Evolutionary conservation across 2,888 invertebrate genomes (phyloP).

Genomic region (Selenia dentaria): DNA sequence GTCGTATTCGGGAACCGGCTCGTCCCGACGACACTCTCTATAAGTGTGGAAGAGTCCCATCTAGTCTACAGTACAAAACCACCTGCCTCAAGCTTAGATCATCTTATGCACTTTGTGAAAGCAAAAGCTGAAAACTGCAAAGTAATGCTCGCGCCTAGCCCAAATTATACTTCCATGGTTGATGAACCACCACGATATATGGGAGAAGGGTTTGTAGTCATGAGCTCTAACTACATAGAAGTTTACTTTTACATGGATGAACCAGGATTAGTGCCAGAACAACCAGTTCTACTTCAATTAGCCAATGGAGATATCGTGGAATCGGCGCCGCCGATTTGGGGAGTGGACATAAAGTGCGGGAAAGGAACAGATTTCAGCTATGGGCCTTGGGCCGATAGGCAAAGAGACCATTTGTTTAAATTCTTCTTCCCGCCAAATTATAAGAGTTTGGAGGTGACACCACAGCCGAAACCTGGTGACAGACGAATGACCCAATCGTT

Average conservation of each 20-base stretch:
- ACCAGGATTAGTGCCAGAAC: slow-evolving; percentile 95
- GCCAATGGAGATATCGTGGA: slow-evolving; percentile 97
- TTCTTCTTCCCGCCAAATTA: slow-evolving; percentile 98
- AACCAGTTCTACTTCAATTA: slow-evolving; percentile 94
- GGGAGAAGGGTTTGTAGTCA: slow-evolving; percentile 99
- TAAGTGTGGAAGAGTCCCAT: slow-evolving; percentile 97
- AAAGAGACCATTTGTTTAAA: slow-evolving; percentile 96
- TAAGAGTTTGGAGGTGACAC: slow-evolving; percentile 91
- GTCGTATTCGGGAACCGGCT: slow-evolving; percentile 97
- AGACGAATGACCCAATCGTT: slow-evolving; percentile 95
- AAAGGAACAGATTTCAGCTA: slow-evolving; percentile 98
- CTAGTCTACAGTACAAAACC: slow-evolving; percentile 98
- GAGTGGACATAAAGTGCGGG: slow-evolving; percentile 97
- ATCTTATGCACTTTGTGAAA: slow-evolving; percentile 98
- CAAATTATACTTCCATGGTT: slow-evolving; percentile 95
- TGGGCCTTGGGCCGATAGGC: slow-evolving; percentile 99
- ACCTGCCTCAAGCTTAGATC: slow-evolving; percentile 95
- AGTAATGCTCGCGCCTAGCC: slow-evolving; percentile 97
- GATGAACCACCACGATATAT: slow-evolving; percentile 98
- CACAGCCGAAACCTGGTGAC: slow-evolving; percentile 94
- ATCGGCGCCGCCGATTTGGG: slow-evolving; percentile 97
- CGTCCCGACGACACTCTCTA: slow-evolving; percentile 96
- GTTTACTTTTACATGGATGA: slow-evolving; percentile 99
- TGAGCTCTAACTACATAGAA: slow-evolving; percentile 97
- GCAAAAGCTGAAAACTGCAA: slow-evolving; percentile 98